A percentile compares a stretch with the other conserved stretches of the same genome.
Conservation (phyloP, 2,888 invertebrate species). For the Amaurobius ferox region DNA sequence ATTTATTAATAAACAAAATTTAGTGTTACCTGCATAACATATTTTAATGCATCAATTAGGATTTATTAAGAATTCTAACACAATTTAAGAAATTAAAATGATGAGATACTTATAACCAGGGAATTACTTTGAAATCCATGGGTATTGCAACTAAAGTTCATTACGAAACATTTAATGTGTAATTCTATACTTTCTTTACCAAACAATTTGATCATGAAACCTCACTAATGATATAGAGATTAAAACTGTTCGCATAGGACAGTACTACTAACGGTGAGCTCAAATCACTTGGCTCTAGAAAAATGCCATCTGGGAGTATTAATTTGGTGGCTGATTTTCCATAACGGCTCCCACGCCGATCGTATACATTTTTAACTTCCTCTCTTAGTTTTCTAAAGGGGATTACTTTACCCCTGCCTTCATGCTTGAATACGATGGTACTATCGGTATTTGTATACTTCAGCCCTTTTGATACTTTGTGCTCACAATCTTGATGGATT, state of each 20-base stretch:
- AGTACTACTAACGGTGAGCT: not conserved
- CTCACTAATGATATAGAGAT: not conserved
- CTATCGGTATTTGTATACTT: constrained; percentile 6
- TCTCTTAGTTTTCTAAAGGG: not conserved
- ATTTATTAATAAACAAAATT: no score
- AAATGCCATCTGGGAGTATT: not conserved
- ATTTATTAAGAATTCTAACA: no score
- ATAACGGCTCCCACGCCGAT: constrained; percentile 9
- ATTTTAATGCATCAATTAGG: no score
- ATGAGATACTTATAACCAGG: no score
- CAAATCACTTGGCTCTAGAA: not conserved
- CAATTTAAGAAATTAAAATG: no score
- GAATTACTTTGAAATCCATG: no score
- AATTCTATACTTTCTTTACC: not conserved
- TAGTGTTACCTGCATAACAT: no score
- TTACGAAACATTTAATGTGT: not conserved
- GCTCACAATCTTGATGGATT: constrained; percentile 12
- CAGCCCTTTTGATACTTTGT: not conserved
- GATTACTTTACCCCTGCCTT: not conserved
- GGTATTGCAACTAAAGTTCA: not conserved
- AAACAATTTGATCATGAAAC: not conserved
- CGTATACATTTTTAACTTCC: constrained; percentile 2
- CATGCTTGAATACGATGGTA: not conserved
- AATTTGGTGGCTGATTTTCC: not conserved
- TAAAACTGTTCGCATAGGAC: not conserved